These are phyloP conservation scores for Cecidostiba fungosa DNA, from an alignment of 2,888 invertebrate species.

Conservation along the genomic window DNA sequence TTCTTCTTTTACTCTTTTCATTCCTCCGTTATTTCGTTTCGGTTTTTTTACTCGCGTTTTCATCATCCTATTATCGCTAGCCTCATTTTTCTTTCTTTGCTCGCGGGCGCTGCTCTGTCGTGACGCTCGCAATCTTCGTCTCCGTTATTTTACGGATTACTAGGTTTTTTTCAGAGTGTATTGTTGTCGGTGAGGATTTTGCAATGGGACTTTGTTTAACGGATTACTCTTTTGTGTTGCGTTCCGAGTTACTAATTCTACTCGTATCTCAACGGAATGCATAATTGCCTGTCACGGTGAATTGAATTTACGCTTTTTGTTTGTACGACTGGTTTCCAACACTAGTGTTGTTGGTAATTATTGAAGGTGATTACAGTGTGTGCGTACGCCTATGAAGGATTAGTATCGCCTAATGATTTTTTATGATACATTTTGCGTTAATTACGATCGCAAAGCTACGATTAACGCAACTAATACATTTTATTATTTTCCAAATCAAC, in stretches of 20 bases:
- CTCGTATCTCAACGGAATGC: neutral
- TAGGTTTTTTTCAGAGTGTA: neutral
- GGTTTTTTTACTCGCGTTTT: neutral
- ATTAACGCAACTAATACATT: no score
- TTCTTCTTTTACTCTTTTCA: slow-evolving; percentile 14
- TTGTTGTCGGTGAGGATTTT: neutral
- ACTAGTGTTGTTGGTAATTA: neutral
- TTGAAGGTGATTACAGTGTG: neutral
- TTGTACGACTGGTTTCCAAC: neutral
- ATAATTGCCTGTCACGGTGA: neutral
- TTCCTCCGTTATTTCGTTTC: slow-evolving; percentile 30
- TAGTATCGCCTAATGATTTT: no score
- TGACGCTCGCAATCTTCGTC: slow-evolving; percentile 4
- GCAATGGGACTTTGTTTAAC: neutral
- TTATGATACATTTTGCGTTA: no score
- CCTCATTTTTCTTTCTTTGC: neutral
- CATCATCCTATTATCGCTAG: neutral
- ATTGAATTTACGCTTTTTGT: neutral
- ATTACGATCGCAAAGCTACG: no score
- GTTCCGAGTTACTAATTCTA: no score
- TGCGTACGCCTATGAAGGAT: no score
- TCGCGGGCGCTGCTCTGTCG: neutral
- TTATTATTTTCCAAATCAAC: neutral
- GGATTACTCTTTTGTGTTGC: no score
- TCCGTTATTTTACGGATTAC: neutral